A percentile compares a stretch with the other conserved stretches of the same genome.
These are phyloP conservation scores for Myotis yumanensis DNA, from an alignment of 2,113 vertebrate species.

Conservation along the genomic window DNA sequence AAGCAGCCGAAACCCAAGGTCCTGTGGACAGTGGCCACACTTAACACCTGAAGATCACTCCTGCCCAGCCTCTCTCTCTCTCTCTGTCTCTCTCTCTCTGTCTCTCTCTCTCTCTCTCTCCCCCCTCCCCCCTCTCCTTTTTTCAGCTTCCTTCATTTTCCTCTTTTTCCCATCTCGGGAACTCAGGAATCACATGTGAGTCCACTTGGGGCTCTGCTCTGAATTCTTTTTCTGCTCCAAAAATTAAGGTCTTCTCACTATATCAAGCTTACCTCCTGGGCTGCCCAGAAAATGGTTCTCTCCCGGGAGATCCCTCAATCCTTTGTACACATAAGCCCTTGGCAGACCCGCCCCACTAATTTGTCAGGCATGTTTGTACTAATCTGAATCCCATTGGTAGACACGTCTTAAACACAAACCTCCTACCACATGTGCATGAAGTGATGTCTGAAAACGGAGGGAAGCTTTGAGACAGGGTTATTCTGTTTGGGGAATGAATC, in stretches of 20 bases:
- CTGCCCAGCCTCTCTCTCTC: not conserved
- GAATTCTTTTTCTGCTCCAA: not conserved
- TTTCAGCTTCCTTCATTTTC: not conserved
- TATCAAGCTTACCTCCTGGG: not conserved
- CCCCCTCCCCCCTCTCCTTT: not conserved
- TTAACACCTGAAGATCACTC: rapidly evolving
- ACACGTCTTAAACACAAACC: not conserved
- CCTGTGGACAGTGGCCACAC: rapidly evolving
- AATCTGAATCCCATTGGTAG: not conserved
- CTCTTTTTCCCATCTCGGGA: not conserved
- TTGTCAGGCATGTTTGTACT: not conserved
- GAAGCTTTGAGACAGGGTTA: not conserved
- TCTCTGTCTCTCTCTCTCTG: not conserved
- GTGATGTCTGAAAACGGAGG: not conserved
- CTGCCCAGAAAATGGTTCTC: not conserved
- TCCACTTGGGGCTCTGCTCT: not conserved
- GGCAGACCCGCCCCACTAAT: not conserved
- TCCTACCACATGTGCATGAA: not conserved
- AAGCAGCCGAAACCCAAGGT: not conserved
- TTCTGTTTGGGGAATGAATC: not conserved
- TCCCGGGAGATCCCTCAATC: not conserved
- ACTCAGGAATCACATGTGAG: not conserved
- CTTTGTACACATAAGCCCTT: not conserved
- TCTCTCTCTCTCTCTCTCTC: not conserved
- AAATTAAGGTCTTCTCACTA: not conserved